Evolutionary conservation across 1,140 invertebrate species (phyloP).

Genomic region (Papilio polyxenes): DNA sequence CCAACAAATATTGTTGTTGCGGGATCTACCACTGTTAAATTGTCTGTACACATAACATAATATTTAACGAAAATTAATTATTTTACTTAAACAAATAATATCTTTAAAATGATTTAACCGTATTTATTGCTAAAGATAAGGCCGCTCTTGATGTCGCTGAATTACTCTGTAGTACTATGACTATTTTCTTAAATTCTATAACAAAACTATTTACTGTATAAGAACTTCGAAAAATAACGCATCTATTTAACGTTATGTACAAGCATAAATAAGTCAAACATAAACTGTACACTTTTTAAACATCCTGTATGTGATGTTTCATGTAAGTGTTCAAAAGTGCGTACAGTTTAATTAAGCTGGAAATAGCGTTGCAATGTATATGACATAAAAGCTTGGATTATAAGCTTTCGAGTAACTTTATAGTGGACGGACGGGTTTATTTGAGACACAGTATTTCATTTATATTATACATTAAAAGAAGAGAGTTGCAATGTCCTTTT

Average conservation of each 20-base stretch:
- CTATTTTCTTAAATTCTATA: background rate
- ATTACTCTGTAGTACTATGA: background rate
- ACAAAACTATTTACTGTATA: too few species aligned
- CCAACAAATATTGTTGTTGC: too few species aligned
- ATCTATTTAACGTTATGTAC: too few species aligned
- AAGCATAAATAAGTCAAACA: background rate
- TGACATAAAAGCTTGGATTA: conserved; percentile 24
- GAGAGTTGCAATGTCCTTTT: too few species aligned
- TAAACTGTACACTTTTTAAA: conserved; percentile 7
- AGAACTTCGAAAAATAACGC: too few species aligned
- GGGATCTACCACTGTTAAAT: background rate
- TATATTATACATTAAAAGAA: background rate
- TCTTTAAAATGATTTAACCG: too few species aligned
- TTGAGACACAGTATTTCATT: background rate
- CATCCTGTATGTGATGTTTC: background rate
- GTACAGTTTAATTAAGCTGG: conserved; percentile 17
- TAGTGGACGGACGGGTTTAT: conserved; percentile 4
- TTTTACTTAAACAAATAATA: too few species aligned
- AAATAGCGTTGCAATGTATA: conserved; percentile 18
- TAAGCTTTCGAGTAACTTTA: conserved; percentile 22
- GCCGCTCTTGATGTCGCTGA: too few species aligned
- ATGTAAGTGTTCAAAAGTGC: background rate
- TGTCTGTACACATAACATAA: background rate
- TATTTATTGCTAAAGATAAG: too few species aligned
- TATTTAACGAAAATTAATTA: background rate